phyloP scores from a whole-genome alignment of 2,797 vertebrate genomes.

The Danio choprae region DNA sequence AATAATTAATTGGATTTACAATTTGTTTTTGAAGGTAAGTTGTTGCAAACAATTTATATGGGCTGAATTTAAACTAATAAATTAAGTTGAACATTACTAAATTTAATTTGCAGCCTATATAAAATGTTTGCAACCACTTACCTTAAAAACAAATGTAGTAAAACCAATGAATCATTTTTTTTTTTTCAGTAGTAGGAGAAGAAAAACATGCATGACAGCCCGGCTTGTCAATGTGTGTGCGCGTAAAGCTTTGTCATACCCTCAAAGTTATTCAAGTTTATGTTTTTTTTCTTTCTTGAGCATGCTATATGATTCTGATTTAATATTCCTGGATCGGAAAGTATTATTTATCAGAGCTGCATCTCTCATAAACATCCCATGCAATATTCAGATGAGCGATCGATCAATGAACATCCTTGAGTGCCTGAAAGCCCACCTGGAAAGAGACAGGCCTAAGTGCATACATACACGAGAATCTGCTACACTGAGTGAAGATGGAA shows the following conservation, averaged over 20 bases:
- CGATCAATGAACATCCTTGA: not conserved
- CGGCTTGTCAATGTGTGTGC: slow-evolving; percentile 2
- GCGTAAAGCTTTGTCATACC: not conserved
- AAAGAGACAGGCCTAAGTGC: not conserved
- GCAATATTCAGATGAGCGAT: not conserved
- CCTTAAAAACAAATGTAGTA: too few species aligned
- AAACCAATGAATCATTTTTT: too few species aligned
- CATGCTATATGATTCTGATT: not conserved
- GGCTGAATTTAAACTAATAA: too few species aligned
- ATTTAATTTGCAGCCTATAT: too few species aligned
- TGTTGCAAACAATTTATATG: too few species aligned
- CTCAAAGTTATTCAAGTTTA: not conserved
- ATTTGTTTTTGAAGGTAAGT: slow-evolving; percentile 36
- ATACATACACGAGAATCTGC: not conserved
- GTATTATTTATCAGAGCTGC: too few species aligned
- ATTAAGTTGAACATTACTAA: too few species aligned
- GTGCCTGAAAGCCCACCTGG: not conserved
- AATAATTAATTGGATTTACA: too few species aligned
- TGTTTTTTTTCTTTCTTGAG: not conserved
- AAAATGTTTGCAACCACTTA: too few species aligned
- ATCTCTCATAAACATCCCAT: not conserved
- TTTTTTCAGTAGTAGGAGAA: not conserved
- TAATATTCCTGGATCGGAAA: not conserved
- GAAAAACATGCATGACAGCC: not conserved
- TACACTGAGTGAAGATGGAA: too few species aligned